These are phyloP conservation scores for Xiphophorus maculatus DNA, from an alignment of 2,113 vertebrate genomes.

Conservation along the genomic window DNA sequence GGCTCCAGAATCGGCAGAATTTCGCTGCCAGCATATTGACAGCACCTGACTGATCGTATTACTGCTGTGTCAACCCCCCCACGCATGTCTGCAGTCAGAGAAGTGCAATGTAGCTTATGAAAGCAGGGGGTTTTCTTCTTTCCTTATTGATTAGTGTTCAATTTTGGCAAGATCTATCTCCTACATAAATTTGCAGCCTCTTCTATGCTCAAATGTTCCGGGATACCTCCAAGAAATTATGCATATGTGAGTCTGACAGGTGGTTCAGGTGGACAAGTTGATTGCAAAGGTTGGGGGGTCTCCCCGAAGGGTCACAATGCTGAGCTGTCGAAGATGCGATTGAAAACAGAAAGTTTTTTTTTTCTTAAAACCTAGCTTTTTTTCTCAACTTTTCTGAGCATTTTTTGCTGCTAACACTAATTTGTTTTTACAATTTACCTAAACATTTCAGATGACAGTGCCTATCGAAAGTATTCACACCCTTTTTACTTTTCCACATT, in stretches of 20 bases:
- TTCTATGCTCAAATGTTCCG: neutral
- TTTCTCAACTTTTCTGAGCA: neutral
- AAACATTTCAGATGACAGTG: neutral
- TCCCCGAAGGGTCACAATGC: neutral
- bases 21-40: slow-evolving; percentile 59
- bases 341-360: neutral
- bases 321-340: neutral
- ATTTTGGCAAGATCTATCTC: slow-evolving; percentile 42
- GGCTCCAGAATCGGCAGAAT: slow-evolving; percentile 46
- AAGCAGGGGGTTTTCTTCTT: slow-evolving; percentile 39
- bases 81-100: slow-evolving; percentile 44
- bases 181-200: slow-evolving; percentile 15
- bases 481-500: neutral
- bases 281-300: neutral
- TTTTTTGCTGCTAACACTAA: neutral
- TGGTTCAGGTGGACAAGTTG: slow-evolving; percentile 2
- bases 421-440: neutral
- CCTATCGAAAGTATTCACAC: neutral
- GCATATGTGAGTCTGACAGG: neutral
- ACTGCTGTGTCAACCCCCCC: slow-evolving; percentile 49
- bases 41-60: slow-evolving; percentile 62
- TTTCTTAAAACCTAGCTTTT: neutral
- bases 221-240: neutral
- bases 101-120: slow-evolving; percentile 34
- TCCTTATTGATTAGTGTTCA: slow-evolving; percentile 49